phyloP scores from a whole-genome alignment of 2,888 invertebrate genomes.

The Tipula lateralis region DNA sequence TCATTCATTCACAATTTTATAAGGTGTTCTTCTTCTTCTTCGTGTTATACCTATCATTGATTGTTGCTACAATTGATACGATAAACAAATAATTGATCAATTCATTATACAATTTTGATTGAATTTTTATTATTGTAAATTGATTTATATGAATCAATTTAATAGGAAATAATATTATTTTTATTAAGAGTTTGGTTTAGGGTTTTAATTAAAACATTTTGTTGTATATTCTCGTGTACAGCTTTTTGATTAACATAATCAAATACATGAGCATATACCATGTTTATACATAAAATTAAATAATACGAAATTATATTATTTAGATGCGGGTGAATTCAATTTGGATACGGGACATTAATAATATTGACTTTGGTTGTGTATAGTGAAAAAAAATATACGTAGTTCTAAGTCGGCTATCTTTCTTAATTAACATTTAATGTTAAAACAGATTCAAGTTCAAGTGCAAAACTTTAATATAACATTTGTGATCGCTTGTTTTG shows the following conservation, averaged over 20 bases:
- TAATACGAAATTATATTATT: background rate
- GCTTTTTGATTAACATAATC: background rate
- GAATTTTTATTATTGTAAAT: constrained; percentile 24
- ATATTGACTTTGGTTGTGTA: background rate
- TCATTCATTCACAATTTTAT: constrained; percentile 1
- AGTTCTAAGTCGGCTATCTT: background rate
- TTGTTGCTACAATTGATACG: background rate
- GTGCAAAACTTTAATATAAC: background rate
- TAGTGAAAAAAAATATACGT: background rate
- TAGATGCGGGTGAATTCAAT: background rate
- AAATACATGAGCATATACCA: background rate
- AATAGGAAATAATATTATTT: background rate
- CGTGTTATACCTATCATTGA: background rate
- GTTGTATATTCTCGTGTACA: background rate
- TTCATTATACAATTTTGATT: constrained; percentile 15
- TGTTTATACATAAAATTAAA: background rate
- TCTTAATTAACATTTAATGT: background rate
- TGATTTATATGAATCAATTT: constrained; percentile 20
- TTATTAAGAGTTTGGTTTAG: constrained; percentile 11
- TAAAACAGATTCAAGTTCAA: background rate
- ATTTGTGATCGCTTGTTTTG: too few relatives aligned
- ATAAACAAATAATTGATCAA: background rate
- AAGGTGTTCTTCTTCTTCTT: constrained; percentile 4
- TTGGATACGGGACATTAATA: constrained; percentile 19
- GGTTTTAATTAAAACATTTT: background rate